Base-by-base conservation (phyloP, 2,113 vertebrate genomes). In the Bostrychus sinensis region DNA sequence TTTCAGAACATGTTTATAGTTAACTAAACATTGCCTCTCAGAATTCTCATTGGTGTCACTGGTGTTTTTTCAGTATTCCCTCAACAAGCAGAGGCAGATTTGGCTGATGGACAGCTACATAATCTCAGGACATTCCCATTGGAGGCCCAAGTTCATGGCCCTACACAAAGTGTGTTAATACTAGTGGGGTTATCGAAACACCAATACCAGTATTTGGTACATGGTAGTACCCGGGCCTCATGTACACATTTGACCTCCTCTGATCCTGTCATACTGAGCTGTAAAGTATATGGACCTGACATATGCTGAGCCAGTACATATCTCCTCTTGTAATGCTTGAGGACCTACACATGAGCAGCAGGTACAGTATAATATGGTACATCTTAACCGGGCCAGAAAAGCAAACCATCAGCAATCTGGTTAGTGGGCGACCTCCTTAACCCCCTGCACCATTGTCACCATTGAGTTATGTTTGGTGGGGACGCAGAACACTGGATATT, bases 161-260 rank as follows among this genome's bases (percentile, higher is more conserved):
- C 6, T 5, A 2, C 12, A 23, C 45, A 25, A 48, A 48, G 42
- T 19, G 1, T 10, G 3, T 11, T 23, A 20, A 20, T 23, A 22
- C 3, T 46, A 43, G 41, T 20, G 20, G 23, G 23, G 43, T 46
- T 11, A 46, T 23, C 43, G 19, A 46, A 20, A 46, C 23, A 22
- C 9, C 3, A 19, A 5, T 46, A 46, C n/a, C n/a, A n/a, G n/a
- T n/a, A n/a, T n/a, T n/a, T n/a, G n/a, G n/a, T n/a, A n/a, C n/a
- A 19, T 23, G 9, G 9, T 22, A 19, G 43, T 23, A 46, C 19
- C 43, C 5, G 43, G 43, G 43, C 43, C 43, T 46, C 43, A 4
- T 46, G 43, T 23, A 46, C 43, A 12, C 43, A 20, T 22, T 46
- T 46, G 43, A 46, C 43, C 43, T 12, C 20, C 43, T 46, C 43